Base-by-base conservation (phyloP, 2,888 invertebrate genomes). In the Chromoteleia sp. region DNA sequence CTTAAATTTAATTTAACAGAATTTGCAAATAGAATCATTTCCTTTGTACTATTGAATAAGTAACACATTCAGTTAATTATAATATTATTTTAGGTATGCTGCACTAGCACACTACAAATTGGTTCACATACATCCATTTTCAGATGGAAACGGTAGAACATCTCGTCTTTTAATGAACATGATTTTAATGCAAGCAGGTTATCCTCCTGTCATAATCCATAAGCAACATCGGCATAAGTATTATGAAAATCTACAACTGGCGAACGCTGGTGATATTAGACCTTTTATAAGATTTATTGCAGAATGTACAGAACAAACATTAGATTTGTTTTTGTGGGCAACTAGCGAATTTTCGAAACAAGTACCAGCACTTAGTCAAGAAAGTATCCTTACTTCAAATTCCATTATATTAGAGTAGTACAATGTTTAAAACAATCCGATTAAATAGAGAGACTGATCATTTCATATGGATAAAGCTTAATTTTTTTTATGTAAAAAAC, bases 221-320 rank as follows among this genome's bases (percentile, higher is more conserved):
- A 98, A 98, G 89, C 96, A 98, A 86, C 95, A 96, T 89, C 93
- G 94, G 14, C 95, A 96, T 86, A 94, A 96, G 75, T 97, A 97
- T 92, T 99, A 98, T 91, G 96, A 98, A 87, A 95, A 96, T 84
- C 93, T 99, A 29, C 96, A 98, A 91, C 93, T 96, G 6, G 99
- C 98, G 0, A 99, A 99, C 89, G 95, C 96, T 86, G 99, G 99
- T 0, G 99, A 99, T 90, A 95, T 98, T 2, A 93, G 98, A 52
- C 99, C 99, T 0, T 99, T 99, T 92, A 96, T 99, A 0, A 94
- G 99, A 83, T 99, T 99, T 91, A 98, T 99, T 86, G 98, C 98
- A 0, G 96, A 97, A 86, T 97, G 97, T 88, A 97, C 98, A 0
- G 98, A 98, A 88, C 94, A 96, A 85, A 98, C 97, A 0, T 91